These are phyloP conservation scores for Tachuris rubrigastra DNA, from an alignment of 2,113 vertebrate species.

Conservation along the genomic window DNA sequence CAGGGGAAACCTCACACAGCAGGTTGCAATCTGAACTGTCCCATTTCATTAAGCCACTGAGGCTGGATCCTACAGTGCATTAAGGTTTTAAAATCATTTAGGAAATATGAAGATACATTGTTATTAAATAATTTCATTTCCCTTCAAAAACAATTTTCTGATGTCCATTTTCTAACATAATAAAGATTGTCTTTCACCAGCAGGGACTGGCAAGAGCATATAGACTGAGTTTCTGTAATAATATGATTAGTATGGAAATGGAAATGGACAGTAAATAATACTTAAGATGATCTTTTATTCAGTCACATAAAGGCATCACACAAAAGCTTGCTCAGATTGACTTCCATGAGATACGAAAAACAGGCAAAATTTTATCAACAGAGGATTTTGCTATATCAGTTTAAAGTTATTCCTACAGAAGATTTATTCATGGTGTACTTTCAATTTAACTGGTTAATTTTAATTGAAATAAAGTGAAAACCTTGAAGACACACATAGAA, in stretches of 20 bases:
- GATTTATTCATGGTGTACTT: neutral
- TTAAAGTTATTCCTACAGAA: neutral
- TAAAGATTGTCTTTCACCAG: conserved; percentile 34
- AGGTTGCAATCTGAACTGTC: conserved; percentile 57
- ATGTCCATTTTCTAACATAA: conserved; percentile 17
- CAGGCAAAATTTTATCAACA: neutral
- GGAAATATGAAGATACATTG: conserved; percentile 57
- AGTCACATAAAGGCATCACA: neutral
- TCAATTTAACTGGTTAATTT: conserved; percentile 2
- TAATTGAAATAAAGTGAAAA: conserved; percentile 2
- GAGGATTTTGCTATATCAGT: neutral
- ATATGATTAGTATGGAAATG: conserved; percentile 39
- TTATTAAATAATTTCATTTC: conserved; percentile 54
- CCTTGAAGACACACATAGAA: neutral
- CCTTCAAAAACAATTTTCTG: conserved; percentile 49
- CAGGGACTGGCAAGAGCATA: neutral
- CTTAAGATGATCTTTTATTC: conserved; percentile 39
- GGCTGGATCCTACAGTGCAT: conserved; percentile 38
- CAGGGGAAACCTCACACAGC: conserved; percentile 12
- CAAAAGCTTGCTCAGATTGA: neutral
- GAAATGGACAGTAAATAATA: conserved; percentile 35
- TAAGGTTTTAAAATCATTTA: conserved; percentile 55
- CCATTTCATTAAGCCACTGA: conserved; percentile 49
- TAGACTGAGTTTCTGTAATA: conserved; percentile 31
- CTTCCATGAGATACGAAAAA: neutral